Base-by-base conservation (phyloP, 1,140 invertebrate species). In the Nixonia krombeini region DNA sequence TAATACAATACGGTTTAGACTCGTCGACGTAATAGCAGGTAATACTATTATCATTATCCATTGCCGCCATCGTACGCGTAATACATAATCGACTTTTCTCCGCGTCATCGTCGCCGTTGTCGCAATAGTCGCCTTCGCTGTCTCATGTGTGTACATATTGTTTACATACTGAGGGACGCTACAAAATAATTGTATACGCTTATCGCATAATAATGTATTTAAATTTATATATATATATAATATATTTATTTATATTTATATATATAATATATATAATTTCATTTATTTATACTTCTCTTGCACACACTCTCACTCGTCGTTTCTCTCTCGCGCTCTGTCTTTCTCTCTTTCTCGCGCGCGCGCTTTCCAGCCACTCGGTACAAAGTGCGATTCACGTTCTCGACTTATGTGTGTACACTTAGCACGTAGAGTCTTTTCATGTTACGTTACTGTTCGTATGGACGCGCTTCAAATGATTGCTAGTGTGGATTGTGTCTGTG, bases 1-100 rank as follows among this genome's bases (percentile, higher is more conserved):
- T 85, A 84, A 85, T 85, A 85, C 83, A 85, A 83, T 85, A 84
- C 75, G 81, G 81, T 85, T 85, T 84, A 82, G 79, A 84, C 81
- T 84, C 74, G 76, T 76, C 81, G 82, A 85, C 80, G 81, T 81
- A 82, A 80, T 82, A 83, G 82, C 78, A 79, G 77, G 73, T 83
- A 84, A 82, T 83, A 83, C 81, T 83, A 85, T 83, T 83, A 83
- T 82, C 78, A 73, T 83, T 78, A 77, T 73, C 72, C 70, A 78
- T 81, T 76, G 72, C 74, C 79, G 70, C 63, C 67, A 65, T 73
- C 63, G 72, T 66, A 67, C 68, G 63, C 73, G 65, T 76, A 76
- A 76, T 75, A 74, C 74, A 76, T 73, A 73, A 75, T 73, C 71
- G 70, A 68, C 56, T 68, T 68, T 68, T 62, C 41, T 66, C 64